A percentile compares a stretch with the other conserved stretches of the same genome.
Evolutionary conservation across 1,140 invertebrate species (phyloP).

Genomic region (Megalonaias nervosa): DNA sequence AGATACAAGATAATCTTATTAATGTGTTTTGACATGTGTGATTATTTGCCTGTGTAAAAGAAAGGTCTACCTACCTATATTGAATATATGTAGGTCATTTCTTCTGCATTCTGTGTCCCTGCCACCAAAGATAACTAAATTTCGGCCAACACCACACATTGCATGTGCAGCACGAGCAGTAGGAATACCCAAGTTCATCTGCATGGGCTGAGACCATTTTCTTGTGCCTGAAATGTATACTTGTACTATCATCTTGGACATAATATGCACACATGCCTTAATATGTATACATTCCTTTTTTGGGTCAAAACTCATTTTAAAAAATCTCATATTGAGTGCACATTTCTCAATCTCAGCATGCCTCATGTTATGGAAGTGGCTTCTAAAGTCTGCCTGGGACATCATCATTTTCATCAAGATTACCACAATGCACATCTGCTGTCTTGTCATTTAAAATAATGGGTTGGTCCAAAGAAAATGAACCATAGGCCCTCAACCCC

Average conservation of each 20-base stretch:
- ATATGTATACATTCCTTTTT: neutral
- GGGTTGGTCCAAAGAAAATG: too few species aligned
- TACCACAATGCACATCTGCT: too few species aligned
- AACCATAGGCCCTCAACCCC: too few species aligned
- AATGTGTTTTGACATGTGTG: neutral
- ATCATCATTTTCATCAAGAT: too few species aligned
- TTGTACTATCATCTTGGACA: neutral
- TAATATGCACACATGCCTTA: neutral
- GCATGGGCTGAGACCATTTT: constrained; percentile 67
- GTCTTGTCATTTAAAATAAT: too few species aligned
- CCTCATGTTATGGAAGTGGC: too few species aligned
- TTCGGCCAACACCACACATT: constrained; percentile 60
- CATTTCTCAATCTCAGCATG: too few species aligned
- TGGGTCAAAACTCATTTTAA: neutral
- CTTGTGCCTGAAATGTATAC: constrained; percentile 44
- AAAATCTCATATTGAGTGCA: too few species aligned
- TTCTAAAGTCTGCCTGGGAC: too few species aligned
- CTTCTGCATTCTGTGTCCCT: constrained; percentile 62
- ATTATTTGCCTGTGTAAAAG: neutral
- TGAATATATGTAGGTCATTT: constrained; percentile 69
- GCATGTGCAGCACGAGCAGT: constrained; percentile 66
- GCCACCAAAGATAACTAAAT: constrained; percentile 68
- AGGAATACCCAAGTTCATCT: constrained; percentile 66
- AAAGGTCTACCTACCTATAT: constrained; percentile 56
- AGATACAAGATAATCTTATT: neutral